A percentile compares a stretch with the other conserved stretches of the same genome.
Evolutionary conservation across 2,113 vertebrate species (phyloP).

Genomic region (Tauraco erythrolophus): DNA sequence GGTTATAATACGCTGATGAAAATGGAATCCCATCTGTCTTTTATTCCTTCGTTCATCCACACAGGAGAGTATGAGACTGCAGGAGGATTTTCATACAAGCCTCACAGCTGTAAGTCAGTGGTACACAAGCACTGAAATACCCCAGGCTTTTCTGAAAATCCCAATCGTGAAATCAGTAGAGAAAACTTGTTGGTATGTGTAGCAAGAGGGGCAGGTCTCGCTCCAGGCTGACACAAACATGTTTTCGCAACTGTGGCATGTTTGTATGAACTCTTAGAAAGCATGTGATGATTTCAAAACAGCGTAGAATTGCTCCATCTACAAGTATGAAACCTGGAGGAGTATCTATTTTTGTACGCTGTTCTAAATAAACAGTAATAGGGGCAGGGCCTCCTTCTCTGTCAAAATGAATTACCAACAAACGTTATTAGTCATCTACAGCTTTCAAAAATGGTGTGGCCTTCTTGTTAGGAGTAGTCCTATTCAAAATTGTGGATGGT

Average conservation of each 20-base stretch:
- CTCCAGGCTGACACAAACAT: constrained; percentile 44
- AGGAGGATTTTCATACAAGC: constrained; percentile 5
- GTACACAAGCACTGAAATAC: background rate
- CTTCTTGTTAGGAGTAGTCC: background rate
- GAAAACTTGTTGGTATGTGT: background rate
- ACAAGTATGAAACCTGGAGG: constrained; percentile 21
- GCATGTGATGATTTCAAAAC: constrained; percentile 56
- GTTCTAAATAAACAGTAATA: constrained; percentile 24
- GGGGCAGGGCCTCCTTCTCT: background rate
- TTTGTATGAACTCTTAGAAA: constrained; percentile 49
- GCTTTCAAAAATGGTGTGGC: background rate
- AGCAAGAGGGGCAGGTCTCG: constrained; percentile 32
- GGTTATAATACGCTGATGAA: background rate
- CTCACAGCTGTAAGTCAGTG: background rate
- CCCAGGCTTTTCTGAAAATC: constrained; percentile 15
- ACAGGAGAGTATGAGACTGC: background rate
- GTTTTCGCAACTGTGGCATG: constrained; percentile 33
- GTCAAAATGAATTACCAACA: background rate
- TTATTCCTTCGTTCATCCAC: background rate
- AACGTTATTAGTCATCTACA: background rate
- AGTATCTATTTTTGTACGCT: constrained; percentile 1
- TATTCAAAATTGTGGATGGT: background rate
- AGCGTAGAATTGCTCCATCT: constrained; percentile 33
- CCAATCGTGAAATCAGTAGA: background rate
- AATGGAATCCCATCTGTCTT: background rate